phyloP scores from a whole-genome alignment of 2,113 vertebrate genomes.

The Rafetus swinhoei region DNA sequence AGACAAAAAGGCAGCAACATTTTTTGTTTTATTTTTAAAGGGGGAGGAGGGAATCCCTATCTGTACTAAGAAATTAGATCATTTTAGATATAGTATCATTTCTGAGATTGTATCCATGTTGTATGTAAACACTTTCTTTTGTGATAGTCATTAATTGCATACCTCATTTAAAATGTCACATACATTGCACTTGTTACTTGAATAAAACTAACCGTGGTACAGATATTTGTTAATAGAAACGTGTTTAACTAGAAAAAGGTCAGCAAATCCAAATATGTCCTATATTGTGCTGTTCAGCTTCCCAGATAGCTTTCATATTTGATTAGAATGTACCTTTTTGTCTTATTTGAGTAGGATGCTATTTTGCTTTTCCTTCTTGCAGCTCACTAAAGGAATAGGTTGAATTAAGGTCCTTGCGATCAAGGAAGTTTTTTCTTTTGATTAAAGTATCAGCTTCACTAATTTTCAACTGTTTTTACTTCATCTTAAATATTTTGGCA shows the following conservation, averaged over 20 bases:
- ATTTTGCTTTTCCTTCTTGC: not conserved
- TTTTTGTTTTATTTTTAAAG: conserved; percentile 21
- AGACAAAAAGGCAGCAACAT: not conserved
- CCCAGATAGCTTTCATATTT: accelerated
- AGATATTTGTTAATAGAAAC: not conserved
- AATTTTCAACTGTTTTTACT: not conserved
- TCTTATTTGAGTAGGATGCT: not conserved
- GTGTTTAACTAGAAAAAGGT: not conserved
- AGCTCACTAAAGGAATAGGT: not conserved
- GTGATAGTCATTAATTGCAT: conserved; percentile 59
- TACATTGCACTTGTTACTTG: conserved; percentile 40
- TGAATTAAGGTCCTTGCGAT: not conserved
- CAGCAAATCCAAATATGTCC: accelerated
- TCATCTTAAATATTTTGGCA: not conserved
- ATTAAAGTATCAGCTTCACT: not conserved
- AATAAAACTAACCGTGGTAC: conserved; percentile 40
- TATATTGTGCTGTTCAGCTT: not conserved
- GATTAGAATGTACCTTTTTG: not conserved
- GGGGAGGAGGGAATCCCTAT: conserved; percentile 69
- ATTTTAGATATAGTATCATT: conserved; percentile 66
- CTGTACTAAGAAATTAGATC: conserved; percentile 70
- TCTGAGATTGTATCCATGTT: conserved; percentile 51
- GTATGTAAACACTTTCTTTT: conserved; percentile 55
- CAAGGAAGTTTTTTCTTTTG: not conserved
- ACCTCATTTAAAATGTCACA: not conserved